Evolutionary conservation across 2,888 invertebrate species (phyloP), one percentile per base, ranked within the genome.

Genomic region (Noctua fimbriata): DNA sequence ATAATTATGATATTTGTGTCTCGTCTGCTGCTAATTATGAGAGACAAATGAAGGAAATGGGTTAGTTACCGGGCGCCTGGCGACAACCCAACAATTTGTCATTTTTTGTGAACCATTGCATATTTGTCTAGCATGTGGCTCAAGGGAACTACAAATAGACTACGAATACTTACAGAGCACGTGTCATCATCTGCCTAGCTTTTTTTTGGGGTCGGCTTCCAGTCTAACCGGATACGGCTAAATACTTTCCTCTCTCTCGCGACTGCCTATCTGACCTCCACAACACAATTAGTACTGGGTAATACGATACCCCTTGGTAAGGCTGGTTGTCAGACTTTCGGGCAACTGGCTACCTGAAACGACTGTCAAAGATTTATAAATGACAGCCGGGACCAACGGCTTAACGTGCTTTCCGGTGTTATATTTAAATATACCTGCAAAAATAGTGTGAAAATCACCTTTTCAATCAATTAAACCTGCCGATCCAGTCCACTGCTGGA

Each of bases 21-120:
- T 85, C 85, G 73, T 81, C 79, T 55, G 47, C 71, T 36, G 69
- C 81, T 88, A 88, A 88, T 88, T 89, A 83, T 80, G 83, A 88
- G 52, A 87, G 81, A 88, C 89, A 87, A 83, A 85, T 85, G 85
- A 87, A 85, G 78, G 80, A 89, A 85, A 77, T 85, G 52, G 87
- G 81, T 89, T 82, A 87, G 75, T 85, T 73, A 81, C 77, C 44
- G 65, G 28, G 69, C 67, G 69, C 36, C 82, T 89, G 90, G 88
- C 90, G 81, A 70, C 65, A 82, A 7, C 60, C 87, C 88, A 89
- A 89, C 87, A 81, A 82, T 88, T 85, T 88, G 89, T 89, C 87
- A 89, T 76, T 88, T 83, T 88, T 88, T 86, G 41, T 84, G 60
- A 86, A 79, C 78, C 73, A 69, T 84, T 70, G 71, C 77, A 81